Evolutionary conservation across 2,797 vertebrate species (phyloP), one percentile per base, ranked within the genome.

Genomic region (Balearica regulorum): DNA sequence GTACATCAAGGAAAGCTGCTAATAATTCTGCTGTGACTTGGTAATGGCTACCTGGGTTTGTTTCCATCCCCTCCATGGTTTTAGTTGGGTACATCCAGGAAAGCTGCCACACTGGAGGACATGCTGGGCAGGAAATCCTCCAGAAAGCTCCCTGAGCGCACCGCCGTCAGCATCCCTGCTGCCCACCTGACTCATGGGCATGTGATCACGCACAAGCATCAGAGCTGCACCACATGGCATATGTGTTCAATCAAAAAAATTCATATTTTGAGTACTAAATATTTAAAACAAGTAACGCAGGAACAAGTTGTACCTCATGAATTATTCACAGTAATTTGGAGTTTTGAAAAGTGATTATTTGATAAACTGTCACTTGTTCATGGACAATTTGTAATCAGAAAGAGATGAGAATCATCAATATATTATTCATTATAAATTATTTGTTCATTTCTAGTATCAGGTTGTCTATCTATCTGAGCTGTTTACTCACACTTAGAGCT

Each of bases 191-290:
- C n/a, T 44, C 3, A 2, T 4, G 3, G 21, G 19, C 2, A 0
- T 19, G 26, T 37, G 18, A 49, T 53, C 8, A 5, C 7, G 16
- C 22, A 35, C 0, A 0, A 12, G 11, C 11, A 8, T 26, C 35
- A 71, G 44, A 70, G 16, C 53, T 64, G 26, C 15, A 35, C 13
- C 44, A 39, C 18, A 6, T 13, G 13, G 43, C 66, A 46, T 16
- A 58, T 1, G 1, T 54, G 26, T 51, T 49, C 65, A 76, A 66
- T 55, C 65, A 90, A 75, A 94, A 76, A 65, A 90, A 73, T 16
- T 58, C 10, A 5, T 35, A 54, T 60, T 62, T 87, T 90, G 62
- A 35, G 17, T 58, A 58, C 73, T 80, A 83, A 93, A 89, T 84
- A 72, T 69, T 82, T 92, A 87, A 78, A 77, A 71, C 22, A 69